Base-by-base conservation (phyloP, 37 sponge, comb jelly and placozoan genomes). In the Corticium candelabrum region DNA sequence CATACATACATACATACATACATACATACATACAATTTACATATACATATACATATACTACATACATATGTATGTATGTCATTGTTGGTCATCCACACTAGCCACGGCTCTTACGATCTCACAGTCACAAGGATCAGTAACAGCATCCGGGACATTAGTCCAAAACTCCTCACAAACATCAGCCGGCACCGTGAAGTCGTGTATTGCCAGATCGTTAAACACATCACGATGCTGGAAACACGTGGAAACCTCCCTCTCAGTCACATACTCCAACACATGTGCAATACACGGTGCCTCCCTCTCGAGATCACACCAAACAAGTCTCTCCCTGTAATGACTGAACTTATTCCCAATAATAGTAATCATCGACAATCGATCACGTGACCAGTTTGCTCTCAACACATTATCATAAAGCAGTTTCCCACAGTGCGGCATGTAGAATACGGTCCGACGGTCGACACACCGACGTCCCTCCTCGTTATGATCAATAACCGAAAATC, bases 271-370 rank as follows among this genome's bases (percentile, higher is more conserved):
- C 11, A 27, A 27, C 15, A 50, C 15, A 27, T 50, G 11, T 50
- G 11, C 62, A 11, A 50, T 21, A 21, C 62, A 50, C 15, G 62
- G 62, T 27, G 62, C 62, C 62, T 50, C 62, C 62, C 15, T 21
- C 15, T 21, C 15, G 62, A 50, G 21, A 27, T 21, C 15, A 11
- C 21, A 27, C 62, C 15, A 27, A 27, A 21, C 21, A 11, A 50
- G 62, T 50, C 85, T 86, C 41, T 79, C 69, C 11, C 34, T 29
- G 68, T 91, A 91, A 78, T 76, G 74, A 74, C 74, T 77, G 37
- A 91, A 82, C 2, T 67, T 81, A 37, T 91, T 91, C 1, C 91
- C 88, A 38, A 91, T 79, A 35, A 91, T 79, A 37, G 70, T 41
- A 1, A 87, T 43, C 27, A 67, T 34, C 1, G 57, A 3, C 37